Evolutionary conservation across 2,888 invertebrate genomes (phyloP).

Genomic region (Augiades crinisus): DNA sequence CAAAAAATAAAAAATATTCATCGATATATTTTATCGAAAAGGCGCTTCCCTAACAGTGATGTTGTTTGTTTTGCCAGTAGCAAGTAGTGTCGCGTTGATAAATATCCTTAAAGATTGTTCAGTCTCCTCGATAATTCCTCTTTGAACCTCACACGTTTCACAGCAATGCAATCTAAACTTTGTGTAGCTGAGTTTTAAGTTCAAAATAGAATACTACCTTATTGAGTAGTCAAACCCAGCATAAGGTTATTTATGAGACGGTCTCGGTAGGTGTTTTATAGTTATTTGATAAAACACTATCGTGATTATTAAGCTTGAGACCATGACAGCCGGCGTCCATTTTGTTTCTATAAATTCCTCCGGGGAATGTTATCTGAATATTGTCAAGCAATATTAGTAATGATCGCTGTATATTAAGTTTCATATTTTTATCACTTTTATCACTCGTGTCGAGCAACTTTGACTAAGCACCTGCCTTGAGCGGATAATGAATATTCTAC

Average conservation of each 20-base stretch:
- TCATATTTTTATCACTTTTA: conserved; percentile 32
- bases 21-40: conserved; percentile 25
- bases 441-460: conserved; percentile 22
- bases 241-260: conserved; percentile 71
- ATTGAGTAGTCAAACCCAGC: conserved; percentile 42
- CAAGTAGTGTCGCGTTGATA: conserved; percentile 78
- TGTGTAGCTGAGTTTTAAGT: conserved; percentile 38
- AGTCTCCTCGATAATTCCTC: conserved; percentile 73
- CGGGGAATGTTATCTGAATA: conserved; percentile 58
- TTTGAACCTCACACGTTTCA: conserved; percentile 55
- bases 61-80: conserved; percentile 78
- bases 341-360: conserved; percentile 64
- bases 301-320: conserved; percentile 74
- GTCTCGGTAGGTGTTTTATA: conserved; percentile 73
- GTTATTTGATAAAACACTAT: conserved; percentile 78
- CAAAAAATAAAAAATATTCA: background rate
- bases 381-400: conserved; percentile 49
- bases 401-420: conserved; percentile 41
- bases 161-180: conserved; percentile 38
- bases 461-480: conserved; percentile 31
- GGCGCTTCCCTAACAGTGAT: conserved; percentile 50
- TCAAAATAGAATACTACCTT: conserved; percentile 30
- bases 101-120: conserved; percentile 79
- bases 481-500: conserved; percentile 7
- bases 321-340: conserved; percentile 65